These are phyloP conservation scores for Monarcha castaneiventris DNA, from an alignment of 2,113 vertebrate genomes.

Conservation along the genomic window DNA sequence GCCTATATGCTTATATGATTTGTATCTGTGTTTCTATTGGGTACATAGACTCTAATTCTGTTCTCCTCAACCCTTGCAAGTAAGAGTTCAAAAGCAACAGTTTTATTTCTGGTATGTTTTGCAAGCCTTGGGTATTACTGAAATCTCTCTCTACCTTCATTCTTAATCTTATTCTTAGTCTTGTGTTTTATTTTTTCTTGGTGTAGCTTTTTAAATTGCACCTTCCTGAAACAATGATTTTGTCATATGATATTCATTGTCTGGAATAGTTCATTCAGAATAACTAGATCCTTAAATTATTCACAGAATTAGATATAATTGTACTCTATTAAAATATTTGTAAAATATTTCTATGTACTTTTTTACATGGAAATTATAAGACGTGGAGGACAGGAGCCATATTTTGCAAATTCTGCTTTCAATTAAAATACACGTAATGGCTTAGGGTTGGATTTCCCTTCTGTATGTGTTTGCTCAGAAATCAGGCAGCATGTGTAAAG, in stretches of 20 bases:
- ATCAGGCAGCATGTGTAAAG: not conserved
- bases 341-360: not conserved
- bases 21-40: not conserved
- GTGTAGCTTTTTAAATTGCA: not conserved
- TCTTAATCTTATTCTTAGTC: not conserved
- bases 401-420: not conserved
- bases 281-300: not conserved
- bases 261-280: not conserved
- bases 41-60: not conserved
- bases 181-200: not conserved
- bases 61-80: not conserved
- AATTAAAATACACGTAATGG: not conserved
- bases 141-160: not conserved
- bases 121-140: not conserved
- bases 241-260: not conserved
- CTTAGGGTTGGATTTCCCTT: not conserved
- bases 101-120: not conserved
- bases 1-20: not conserved
- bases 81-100: not conserved
- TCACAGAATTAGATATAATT: not conserved
- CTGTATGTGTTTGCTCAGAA: not conserved
- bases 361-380: not conserved
- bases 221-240: not conserved
- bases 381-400: rapidly evolving
- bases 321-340: not conserved